phyloP scores from a whole-genome alignment of 2,797 vertebrate genomes.

The Tiaroga cobitis region DNA sequence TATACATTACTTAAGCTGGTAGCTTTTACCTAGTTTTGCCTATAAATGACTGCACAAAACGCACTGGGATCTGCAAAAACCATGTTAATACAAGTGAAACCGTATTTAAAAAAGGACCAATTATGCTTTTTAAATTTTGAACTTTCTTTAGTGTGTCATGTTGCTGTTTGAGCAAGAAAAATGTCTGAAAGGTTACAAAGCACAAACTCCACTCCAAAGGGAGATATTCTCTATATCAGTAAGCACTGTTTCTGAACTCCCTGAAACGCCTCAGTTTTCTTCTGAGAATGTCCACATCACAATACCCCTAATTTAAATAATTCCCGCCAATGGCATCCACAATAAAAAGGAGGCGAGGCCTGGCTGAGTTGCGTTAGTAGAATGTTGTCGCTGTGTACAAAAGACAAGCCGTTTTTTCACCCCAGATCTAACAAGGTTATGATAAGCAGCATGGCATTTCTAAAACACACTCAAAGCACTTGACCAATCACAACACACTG shows the following conservation, averaged over 20 bases:
- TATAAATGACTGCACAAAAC: neutral
- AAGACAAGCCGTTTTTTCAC: too few relatives aligned
- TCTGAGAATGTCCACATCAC: neutral
- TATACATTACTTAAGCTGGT: neutral
- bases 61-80: neutral
- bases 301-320: neutral
- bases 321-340: neutral
- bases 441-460: too few relatives aligned
- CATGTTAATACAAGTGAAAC: neutral
- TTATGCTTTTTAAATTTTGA: neutral
- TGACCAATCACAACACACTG: too few relatives aligned
- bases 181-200: neutral
- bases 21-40: neutral
- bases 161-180: neutral
- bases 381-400: neutral
- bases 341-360: neutral
- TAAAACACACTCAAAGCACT: too few relatives aligned
- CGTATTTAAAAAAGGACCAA: neutral
- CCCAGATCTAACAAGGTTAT: too few relatives aligned
- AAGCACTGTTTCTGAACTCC: neutral
- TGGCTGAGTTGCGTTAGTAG: neutral
- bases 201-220: neutral
- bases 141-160: neutral
- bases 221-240: neutral
- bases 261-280: neutral